Evolutionary conservation across 2,888 invertebrate species (phyloP).

Genomic region (Parnassius apollo): DNA sequence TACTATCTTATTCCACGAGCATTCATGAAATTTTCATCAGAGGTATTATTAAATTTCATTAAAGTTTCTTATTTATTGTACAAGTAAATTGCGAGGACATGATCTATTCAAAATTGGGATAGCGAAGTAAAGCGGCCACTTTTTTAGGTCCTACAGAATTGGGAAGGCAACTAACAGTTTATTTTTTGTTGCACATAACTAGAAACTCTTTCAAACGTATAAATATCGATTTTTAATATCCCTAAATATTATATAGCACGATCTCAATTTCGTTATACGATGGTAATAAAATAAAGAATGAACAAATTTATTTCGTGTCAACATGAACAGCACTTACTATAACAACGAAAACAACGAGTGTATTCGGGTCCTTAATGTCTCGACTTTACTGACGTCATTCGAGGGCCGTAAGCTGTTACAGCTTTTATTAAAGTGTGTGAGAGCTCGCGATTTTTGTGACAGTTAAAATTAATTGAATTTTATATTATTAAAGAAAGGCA

Average conservation of each 20-base stretch:
- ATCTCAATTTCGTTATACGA: background rate
- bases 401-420: background rate
- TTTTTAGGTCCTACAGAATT: no score
- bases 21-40: no score
- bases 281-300: background rate
- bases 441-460: constrained; percentile 15
- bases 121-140: no score
- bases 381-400: constrained; percentile 14
- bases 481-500: background rate
- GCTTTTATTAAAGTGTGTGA: constrained; percentile 11
- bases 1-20: no score
- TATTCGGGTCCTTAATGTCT: constrained; percentile 4
- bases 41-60: no score
- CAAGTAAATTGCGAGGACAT: no score
- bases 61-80: no score
- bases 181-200: no score
- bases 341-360: constrained; percentile 1
- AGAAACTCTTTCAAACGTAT: no score
- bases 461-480: constrained; percentile 24
- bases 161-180: no score
- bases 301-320: constrained; percentile 1
- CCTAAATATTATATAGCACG: background rate
- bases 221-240: background rate
- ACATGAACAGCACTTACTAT: constrained; percentile 1
- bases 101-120: no score